These are phyloP conservation scores for Lochmaea capreae DNA, from an alignment of 2,888 invertebrate genomes.

Conservation along the genomic window DNA sequence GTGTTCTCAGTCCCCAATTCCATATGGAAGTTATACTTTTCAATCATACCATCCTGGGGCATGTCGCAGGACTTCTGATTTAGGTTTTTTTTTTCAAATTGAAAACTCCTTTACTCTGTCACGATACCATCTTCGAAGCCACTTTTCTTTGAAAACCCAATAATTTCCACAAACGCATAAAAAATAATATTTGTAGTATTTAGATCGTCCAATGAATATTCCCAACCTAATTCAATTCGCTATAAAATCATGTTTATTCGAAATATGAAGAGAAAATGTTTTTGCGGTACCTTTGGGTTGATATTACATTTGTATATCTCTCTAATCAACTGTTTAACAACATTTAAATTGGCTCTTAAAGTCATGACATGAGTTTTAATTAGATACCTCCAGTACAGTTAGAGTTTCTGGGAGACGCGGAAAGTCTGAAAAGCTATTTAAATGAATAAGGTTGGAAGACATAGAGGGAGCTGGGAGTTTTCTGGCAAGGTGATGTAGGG, in stretches of 20 bases:
- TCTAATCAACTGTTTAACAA: constrained; percentile 50
- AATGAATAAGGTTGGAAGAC: constrained; percentile 24
- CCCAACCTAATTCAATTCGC: not conserved
- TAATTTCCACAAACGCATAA: too few relatives aligned
- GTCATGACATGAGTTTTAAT: constrained; percentile 47
- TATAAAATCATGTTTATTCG: not conserved
- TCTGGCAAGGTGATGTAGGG: not conserved
- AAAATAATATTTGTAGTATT: too few relatives aligned
- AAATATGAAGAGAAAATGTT: not conserved
- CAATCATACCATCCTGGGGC: too few relatives aligned
- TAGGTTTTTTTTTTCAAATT: too few relatives aligned
- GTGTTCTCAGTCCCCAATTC: too few relatives aligned
- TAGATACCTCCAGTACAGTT: constrained; percentile 14
- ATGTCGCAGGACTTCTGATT: too few relatives aligned
- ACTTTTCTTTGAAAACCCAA: too few relatives aligned
- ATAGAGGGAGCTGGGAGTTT: not conserved
- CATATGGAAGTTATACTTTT: too few relatives aligned
- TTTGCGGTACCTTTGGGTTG: constrained; percentile 19
- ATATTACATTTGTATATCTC: constrained; percentile 45
- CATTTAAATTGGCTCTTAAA: constrained; percentile 45
- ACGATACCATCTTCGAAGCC: too few relatives aligned
- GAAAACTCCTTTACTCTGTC: too few relatives aligned
- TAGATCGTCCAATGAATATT: too few relatives aligned
- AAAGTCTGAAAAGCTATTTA: constrained; percentile 24
- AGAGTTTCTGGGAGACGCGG: constrained; percentile 4